These are phyloP conservation scores for Melanotaenia trifasciata DNA, from an alignment of 2,797 vertebrate genomes.

Conservation along the genomic window DNA sequence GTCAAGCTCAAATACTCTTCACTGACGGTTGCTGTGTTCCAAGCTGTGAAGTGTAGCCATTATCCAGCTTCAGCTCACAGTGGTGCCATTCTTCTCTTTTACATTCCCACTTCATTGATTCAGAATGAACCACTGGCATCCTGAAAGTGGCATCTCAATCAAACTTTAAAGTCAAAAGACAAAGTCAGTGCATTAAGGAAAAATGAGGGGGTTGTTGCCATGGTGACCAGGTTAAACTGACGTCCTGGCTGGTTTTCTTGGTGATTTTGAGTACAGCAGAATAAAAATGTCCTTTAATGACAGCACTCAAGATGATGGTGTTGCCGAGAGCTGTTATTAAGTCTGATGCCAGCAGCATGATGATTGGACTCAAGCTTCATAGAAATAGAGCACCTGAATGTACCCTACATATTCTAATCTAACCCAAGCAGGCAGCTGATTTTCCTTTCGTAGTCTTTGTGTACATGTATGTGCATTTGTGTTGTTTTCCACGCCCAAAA, in stretches of 20 bases:
- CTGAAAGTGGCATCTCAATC: constrained; percentile 45
- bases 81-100: constrained; percentile 19
- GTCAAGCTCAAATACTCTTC: constrained; percentile 29
- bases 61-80: constrained; percentile 24
- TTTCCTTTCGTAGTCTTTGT: constrained; percentile 13
- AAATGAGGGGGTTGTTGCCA: constrained; percentile 50
- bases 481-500: constrained; percentile 17
- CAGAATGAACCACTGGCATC: constrained; percentile 31
- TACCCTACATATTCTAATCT: constrained; percentile 17
- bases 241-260: constrained; percentile 20
- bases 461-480: background rate
- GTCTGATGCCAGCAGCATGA: constrained; percentile 49
- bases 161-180: constrained; percentile 44
- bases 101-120: constrained; percentile 31
- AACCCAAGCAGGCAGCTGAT: constrained; percentile 38
- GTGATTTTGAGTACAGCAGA: constrained; percentile 40
- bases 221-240: constrained; percentile 69
- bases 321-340: constrained; percentile 43
- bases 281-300: constrained; percentile 70
- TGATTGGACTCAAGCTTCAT: constrained; percentile 48
- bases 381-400: constrained; percentile 39
- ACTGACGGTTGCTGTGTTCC: constrained; percentile 12
- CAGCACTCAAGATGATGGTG: constrained; percentile 70
- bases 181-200: constrained; percentile 9
- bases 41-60: constrained; percentile 29